A percentile compares a stretch with the other conserved stretches of the same genome.
These are phyloP conservation scores for Tillus elongatus DNA, from an alignment of 2,888 invertebrate species.

Conservation along the genomic window DNA sequence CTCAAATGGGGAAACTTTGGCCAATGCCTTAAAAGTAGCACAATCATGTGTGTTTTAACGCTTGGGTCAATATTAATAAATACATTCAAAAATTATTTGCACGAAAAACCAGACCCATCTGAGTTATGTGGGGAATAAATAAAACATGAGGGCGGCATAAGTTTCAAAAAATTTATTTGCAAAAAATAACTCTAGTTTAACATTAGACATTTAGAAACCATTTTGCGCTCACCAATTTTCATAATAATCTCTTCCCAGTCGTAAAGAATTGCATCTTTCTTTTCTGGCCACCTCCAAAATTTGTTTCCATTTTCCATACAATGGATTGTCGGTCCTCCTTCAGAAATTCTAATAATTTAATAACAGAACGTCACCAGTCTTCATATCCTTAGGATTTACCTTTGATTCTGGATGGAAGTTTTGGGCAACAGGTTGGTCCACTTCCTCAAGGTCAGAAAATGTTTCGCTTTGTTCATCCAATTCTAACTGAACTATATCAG, in stretches of 20 bases:
- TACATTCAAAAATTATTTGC: not conserved
- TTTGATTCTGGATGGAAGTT: no score
- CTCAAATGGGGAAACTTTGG: no score
- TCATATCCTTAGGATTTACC: no score
- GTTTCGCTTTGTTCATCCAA: slow-evolving; percentile 7
- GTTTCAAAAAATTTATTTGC: slow-evolving; percentile 5
- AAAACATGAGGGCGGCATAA: slow-evolving; percentile 6
- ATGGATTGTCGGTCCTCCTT: slow-evolving; percentile 5
- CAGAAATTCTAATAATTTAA: slow-evolving; percentile 6
- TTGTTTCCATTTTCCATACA: slow-evolving; percentile 7
- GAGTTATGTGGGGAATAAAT: slow-evolving; percentile 2
- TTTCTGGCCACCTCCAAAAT: slow-evolving; percentile 8
- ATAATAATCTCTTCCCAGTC: slow-evolving; percentile 5
- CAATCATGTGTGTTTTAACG: not conserved
- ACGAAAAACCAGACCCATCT: not conserved
- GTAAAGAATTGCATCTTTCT: not conserved
- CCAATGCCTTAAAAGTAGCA: no score
- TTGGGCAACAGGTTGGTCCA: no score
- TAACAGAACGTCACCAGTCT: slow-evolving; percentile 4
- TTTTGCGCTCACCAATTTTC: slow-evolving; percentile 6
- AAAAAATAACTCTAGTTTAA: slow-evolving; percentile 2
- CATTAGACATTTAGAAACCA: no score
- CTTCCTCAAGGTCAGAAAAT: slow-evolving; percentile 5
- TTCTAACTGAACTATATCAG: slow-evolving; percentile 8
- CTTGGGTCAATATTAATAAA: slow-evolving; percentile 5